Evolutionary conservation across 2,113 vertebrate species (phyloP).

Genomic region (Cavia aperea): DNA sequence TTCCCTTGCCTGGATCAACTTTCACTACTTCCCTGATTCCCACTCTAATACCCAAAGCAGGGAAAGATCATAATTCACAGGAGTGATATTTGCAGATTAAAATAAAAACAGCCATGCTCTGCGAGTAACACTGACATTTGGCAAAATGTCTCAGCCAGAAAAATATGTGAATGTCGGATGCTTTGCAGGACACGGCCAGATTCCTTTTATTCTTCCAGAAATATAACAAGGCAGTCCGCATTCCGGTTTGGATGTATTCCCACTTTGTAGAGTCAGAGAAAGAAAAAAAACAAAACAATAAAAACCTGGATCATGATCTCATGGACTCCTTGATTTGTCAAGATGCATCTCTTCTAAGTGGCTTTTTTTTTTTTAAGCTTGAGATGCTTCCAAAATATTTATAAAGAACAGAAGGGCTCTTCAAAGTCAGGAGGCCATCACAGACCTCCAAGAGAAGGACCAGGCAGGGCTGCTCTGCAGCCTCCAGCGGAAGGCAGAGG

Average conservation of each 20-base stretch:
- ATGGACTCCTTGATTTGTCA: conserved; percentile 34
- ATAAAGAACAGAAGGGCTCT: conserved; percentile 48
- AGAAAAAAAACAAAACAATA: conserved; percentile 1
- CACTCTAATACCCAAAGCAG: conserved; percentile 56
- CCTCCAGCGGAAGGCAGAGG: not conserved
- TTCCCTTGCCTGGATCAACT: conserved; percentile 46
- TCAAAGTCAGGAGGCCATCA: not conserved
- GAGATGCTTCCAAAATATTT: conserved; percentile 57
- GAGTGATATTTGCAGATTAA: conserved; percentile 52
- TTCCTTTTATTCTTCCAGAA: conserved; percentile 71
- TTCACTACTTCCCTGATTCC: conserved; percentile 35
- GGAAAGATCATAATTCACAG: conserved; percentile 49
- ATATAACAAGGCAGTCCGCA: conserved; percentile 30
- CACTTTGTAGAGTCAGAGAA: conserved; percentile 37
- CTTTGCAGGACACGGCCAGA: conserved; percentile 60
- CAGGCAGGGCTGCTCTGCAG: not conserved
- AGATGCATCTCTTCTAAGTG: conserved; percentile 47
- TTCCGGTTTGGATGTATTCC: conserved; percentile 35
- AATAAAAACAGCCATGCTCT: conserved; percentile 64
- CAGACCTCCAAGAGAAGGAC: conserved; percentile 14
- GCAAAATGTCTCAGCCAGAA: conserved; percentile 56
- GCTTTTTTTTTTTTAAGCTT: not conserved
- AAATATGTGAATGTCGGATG: conserved; percentile 51
- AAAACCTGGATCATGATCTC: conserved; percentile 53
- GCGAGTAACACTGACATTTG: conserved; percentile 61